A percentile compares a stretch with the other conserved stretches of the same genome.
phyloP scores from a whole-genome alignment of 2,888 invertebrate genomes.

The Anticlea derivata region DNA sequence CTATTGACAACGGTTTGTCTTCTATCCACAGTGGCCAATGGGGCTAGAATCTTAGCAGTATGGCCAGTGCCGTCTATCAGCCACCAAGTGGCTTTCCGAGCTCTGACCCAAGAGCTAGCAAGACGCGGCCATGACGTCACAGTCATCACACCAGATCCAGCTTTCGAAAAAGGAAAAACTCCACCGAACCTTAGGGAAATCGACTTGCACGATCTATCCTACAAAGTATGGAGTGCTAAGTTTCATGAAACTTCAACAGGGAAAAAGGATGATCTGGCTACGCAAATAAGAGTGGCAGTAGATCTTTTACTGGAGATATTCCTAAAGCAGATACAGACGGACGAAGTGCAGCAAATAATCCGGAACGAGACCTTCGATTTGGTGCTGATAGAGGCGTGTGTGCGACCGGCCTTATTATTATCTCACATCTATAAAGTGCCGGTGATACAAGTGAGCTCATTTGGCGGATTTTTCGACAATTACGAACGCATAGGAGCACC shows the following conservation, averaged over 20 bases:
- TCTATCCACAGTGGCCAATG: background rate
- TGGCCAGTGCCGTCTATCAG: slow-evolving; percentile 58
- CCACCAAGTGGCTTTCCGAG: slow-evolving; percentile 53
- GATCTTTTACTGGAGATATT: slow-evolving; percentile 8
- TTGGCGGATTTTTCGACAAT: slow-evolving; percentile 23
- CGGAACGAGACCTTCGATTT: slow-evolving; percentile 47
- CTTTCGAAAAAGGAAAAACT: slow-evolving; percentile 37
- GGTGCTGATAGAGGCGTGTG: slow-evolving; percentile 43
- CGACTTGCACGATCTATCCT: slow-evolving; percentile 51
- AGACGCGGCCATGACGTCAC: slow-evolving; percentile 64
- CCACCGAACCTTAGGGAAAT: slow-evolving; percentile 60
- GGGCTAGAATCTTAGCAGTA: slow-evolving; percentile 55
- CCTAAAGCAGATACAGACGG: slow-evolving; percentile 12
- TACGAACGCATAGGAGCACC: slow-evolving; percentile 46
- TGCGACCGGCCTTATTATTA: slow-evolving; percentile 33
- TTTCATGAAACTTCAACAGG: slow-evolving; percentile 3
- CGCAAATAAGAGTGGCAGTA: background rate
- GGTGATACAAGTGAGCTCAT: slow-evolving; percentile 52
- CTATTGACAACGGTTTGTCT: background rate
- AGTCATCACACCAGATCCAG: slow-evolving; percentile 59
- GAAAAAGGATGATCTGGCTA: background rate
- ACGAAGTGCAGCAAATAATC: slow-evolving; percentile 41
- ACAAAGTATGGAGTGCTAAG: slow-evolving; percentile 21
- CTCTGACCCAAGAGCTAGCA: slow-evolving; percentile 55
- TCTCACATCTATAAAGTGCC: slow-evolving; percentile 48